phyloP scores from a whole-genome alignment of 64 coral and sea anemone genomes.

The Platygyra sinensis region DNA sequence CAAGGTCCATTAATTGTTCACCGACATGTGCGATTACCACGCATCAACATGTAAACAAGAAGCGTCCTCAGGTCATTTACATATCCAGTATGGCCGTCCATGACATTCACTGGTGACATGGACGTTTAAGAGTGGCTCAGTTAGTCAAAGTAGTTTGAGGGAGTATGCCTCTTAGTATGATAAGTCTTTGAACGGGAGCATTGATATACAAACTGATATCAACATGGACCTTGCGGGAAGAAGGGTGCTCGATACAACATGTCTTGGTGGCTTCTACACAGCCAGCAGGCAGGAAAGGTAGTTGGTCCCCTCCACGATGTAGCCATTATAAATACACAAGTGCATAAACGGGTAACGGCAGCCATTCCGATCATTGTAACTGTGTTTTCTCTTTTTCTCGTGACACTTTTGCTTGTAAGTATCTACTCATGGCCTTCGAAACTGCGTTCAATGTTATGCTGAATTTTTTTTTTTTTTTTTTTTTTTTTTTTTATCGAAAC shows the following conservation, averaged over 20 bases:
- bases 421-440: no score
- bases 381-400: background rate
- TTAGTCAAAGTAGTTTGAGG: background rate
- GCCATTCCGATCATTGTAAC: background rate
- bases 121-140: slow-evolving; percentile 13
- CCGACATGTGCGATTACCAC: background rate
- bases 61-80: background rate
- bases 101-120: background rate
- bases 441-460: no score
- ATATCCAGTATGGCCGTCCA: background rate
- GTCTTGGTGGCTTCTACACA: slow-evolving; percentile 54
- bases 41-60: background rate
- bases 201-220: slow-evolving; percentile 36
- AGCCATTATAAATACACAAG: no score
- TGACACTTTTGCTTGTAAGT: no score
- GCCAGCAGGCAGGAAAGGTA: background rate
- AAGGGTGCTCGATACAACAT: background rate
- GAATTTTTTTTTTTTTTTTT: no score
- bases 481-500: no score
- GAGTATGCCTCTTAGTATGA: slow-evolving; percentile 13
- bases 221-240: slow-evolving; percentile 20
- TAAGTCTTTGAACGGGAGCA: slow-evolving; percentile 38
- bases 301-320: background rate
- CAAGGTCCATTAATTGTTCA: background rate
- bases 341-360: background rate